Conservation (phyloP, 2,797 vertebrate species). For the Pristis pectinata region DNA sequence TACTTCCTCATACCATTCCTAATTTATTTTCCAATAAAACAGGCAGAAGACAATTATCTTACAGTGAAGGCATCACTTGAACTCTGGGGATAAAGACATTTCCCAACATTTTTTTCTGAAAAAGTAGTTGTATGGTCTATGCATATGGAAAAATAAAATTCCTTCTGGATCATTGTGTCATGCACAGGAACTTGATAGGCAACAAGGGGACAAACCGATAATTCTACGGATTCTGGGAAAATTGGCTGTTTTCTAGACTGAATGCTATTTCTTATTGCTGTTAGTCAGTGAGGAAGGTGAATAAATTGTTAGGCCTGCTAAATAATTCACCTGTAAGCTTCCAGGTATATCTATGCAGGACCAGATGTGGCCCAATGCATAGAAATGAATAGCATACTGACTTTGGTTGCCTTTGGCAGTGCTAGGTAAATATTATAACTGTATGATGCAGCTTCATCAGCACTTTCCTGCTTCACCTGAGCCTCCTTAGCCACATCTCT, state of each 20-base stretch:
- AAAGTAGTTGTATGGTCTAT: not conserved
- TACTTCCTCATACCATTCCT: not conserved
- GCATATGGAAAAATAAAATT: not conserved
- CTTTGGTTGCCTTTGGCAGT: not conserved
- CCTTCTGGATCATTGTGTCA: not conserved
- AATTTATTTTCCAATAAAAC: not conserved
- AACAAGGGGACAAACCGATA: not conserved
- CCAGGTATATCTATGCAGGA: not conserved
- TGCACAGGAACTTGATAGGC: not conserved
- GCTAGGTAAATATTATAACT: not conserved
- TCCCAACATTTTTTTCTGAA: not conserved
- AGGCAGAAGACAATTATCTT: not conserved
- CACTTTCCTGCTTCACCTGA: not conserved
- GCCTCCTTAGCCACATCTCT: not conserved
- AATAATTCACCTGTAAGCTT: constrained; percentile 7
- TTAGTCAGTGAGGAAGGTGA: not conserved
- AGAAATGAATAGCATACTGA: not conserved
- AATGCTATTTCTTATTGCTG: not conserved
- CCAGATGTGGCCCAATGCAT: not conserved
- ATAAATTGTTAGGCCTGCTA: not conserved
- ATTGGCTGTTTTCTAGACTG: not conserved
- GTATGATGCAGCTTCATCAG: not conserved
- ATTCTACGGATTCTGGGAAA: not conserved
- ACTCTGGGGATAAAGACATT: not conserved
- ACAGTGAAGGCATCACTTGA: not conserved